A percentile compares a stretch with the other conserved stretches of the same genome.
Evolutionary conservation across 1,140 invertebrate genomes (phyloP).

Genomic region (Contarinia nasturtii): DNA sequence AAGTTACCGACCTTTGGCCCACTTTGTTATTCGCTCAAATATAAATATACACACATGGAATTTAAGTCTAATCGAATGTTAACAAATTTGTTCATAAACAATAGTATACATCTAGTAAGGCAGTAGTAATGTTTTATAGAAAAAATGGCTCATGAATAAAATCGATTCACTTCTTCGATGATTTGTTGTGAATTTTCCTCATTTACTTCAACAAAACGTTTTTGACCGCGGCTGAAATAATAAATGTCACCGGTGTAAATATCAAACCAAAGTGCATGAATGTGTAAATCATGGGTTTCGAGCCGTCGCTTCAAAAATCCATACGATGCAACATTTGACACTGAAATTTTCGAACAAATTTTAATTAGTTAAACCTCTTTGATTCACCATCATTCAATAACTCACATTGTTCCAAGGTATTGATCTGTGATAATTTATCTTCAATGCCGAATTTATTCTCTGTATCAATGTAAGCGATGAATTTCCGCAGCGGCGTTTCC

Average conservation of each 20-base stretch:
- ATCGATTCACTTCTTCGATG: constrained; percentile 54
- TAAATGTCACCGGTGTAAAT: constrained; percentile 93
- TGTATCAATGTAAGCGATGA: constrained; percentile 86
- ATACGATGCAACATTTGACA: constrained; percentile 88
- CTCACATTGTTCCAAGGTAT: constrained; percentile 64
- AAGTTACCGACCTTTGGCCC: no score
- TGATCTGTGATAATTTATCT: constrained; percentile 90
- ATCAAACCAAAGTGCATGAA: constrained; percentile 93
- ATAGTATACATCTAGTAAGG: no score
- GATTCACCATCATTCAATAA: no score
- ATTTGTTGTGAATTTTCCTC: constrained; percentile 56
- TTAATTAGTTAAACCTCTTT: no score
- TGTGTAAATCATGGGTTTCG: constrained; percentile 61
- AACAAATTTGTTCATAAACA: no score
- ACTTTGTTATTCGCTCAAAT: no score
- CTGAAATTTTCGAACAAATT: no score
- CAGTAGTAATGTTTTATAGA: no score
- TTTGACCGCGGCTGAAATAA: constrained; percentile 71
- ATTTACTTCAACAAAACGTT: constrained; percentile 60
- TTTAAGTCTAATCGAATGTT: no score
- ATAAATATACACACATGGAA: no score
- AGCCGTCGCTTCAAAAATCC: constrained; percentile 74
- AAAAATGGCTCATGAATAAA: constrained; percentile 42
- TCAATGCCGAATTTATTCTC: constrained; percentile 74
- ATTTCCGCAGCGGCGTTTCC: constrained; percentile 67